Conservation (phyloP, 1,140 invertebrate species). For the Hyles euphorbiae region DNA sequence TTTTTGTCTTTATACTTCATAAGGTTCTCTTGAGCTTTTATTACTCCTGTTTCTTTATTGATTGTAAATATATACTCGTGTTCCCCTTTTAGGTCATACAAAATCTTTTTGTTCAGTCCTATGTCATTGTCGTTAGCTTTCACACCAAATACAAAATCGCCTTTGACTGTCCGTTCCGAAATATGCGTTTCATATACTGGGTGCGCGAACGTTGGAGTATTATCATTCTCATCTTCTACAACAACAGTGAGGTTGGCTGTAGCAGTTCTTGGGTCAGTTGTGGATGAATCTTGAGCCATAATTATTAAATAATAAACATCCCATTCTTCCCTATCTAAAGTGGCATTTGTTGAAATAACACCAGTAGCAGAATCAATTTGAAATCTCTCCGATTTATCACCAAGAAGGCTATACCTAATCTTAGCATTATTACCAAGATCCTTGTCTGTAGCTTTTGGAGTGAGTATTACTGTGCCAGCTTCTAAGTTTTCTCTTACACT, state of each 20-base stretch:
- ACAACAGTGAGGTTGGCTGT: slow-evolving; percentile 88
- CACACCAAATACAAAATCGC: slow-evolving; percentile 92
- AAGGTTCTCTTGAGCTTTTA: slow-evolving; percentile 80
- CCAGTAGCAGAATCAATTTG: slow-evolving; percentile 84
- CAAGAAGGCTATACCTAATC: slow-evolving; percentile 87
- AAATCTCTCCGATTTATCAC: slow-evolving; percentile 87
- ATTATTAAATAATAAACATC: slow-evolving; percentile 87
- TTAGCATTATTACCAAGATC: slow-evolving; percentile 90
- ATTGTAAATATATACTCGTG: slow-evolving; percentile 87
- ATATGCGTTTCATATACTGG: slow-evolving; percentile 85
- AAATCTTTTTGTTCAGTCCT: slow-evolving; percentile 86
- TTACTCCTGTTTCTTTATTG: slow-evolving; percentile 87
- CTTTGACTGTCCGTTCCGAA: slow-evolving; percentile 84
- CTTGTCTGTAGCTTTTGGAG: slow-evolving; percentile 85
- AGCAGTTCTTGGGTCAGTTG: slow-evolving; percentile 85
- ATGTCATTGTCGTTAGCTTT: slow-evolving; percentile 88
- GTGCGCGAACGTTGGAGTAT: slow-evolving; percentile 86
- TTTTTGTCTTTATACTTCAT: slow-evolving; percentile 53
- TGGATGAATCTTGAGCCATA: slow-evolving; percentile 90
- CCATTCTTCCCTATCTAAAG: slow-evolving; percentile 88
- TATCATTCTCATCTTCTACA: slow-evolving; percentile 91
- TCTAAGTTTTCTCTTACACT: slow-evolving; percentile 86
- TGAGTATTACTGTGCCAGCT: slow-evolving; percentile 82
- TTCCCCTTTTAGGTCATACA: slow-evolving; percentile 86
- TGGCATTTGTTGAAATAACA: slow-evolving; percentile 81